Conservation (phyloP, 2,113 vertebrate genomes). For the Synodontis membranacea region DNA sequence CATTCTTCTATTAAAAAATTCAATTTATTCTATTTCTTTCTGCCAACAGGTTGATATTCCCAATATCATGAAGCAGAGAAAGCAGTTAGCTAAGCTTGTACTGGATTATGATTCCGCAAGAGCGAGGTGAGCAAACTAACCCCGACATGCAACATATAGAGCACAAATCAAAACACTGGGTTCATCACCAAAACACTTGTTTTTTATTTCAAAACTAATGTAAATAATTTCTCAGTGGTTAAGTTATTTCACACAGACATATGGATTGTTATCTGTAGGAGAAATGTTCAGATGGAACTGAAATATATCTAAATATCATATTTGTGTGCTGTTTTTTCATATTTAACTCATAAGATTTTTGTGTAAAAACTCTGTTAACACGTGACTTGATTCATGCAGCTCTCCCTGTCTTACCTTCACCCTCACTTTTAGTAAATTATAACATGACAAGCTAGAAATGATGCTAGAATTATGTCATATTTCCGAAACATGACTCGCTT, state of each 20-base stretch:
- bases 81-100: slow-evolving; percentile 89
- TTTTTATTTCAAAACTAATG: not conserved
- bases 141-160: not conserved
- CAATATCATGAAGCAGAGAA: slow-evolving; percentile 94
- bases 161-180: not conserved
- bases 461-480: not conserved
- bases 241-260: not conserved
- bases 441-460: not conserved
- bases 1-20: not conserved
- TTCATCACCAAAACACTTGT: not conserved
- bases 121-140: slow-evolving; percentile 76
- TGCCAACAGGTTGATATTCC: slow-evolving; percentile 86
- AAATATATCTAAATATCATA: not conserved
- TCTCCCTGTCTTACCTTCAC: not conserved
- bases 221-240: not conserved
- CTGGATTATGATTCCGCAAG: slow-evolving; percentile 95
- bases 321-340: not conserved
- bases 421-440: not conserved
- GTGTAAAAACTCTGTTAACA: not conserved
- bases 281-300: not conserved
- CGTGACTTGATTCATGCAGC: not conserved
- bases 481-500: not conserved
- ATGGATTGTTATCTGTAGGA: not conserved
- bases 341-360: not conserved
- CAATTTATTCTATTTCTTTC: not conserved